Evolutionary conservation across 2,113 vertebrate species (phyloP).

Genomic region (Entelurus aequoreus): DNA sequence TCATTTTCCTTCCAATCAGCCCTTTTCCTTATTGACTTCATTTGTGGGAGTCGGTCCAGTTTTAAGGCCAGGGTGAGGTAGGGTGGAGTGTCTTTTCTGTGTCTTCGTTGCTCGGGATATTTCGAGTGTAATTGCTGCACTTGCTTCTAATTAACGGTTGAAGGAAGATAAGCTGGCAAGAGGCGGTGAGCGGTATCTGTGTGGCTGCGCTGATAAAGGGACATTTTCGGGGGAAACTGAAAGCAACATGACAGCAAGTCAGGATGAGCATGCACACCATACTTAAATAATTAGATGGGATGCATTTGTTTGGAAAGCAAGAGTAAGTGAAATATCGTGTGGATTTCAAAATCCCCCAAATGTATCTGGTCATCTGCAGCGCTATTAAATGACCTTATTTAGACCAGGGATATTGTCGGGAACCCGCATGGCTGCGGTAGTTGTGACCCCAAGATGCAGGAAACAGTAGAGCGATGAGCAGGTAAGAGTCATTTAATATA

Average conservation of each 20-base stretch:
- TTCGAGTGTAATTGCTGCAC: constrained; percentile 60
- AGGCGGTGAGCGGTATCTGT: constrained; percentile 48
- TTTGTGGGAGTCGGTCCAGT: constrained; percentile 44
- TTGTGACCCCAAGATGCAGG: too few species aligned
- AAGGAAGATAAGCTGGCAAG: constrained; percentile 58
- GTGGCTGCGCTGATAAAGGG: constrained; percentile 61
- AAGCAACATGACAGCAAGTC: constrained; percentile 55
- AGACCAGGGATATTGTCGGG: too few species aligned
- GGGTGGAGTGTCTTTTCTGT: constrained; percentile 45
- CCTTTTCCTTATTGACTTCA: constrained; percentile 38
- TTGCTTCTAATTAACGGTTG: constrained; percentile 63
- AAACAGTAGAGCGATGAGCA: too few species aligned
- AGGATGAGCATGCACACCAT: constrained; percentile 29
- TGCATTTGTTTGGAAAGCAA: constrained; percentile 25
- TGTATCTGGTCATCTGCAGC: not conserved
- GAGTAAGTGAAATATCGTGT: not conserved
- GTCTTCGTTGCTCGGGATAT: constrained; percentile 62
- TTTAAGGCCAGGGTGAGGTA: constrained; percentile 38
- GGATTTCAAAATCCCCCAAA: too few species aligned
- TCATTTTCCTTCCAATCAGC: constrained; percentile 27
- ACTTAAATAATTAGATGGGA: constrained; percentile 54
- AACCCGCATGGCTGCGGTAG: too few species aligned
- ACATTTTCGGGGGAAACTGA: constrained; percentile 57
- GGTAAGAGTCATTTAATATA: too few species aligned
- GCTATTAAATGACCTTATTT: too few species aligned